These are phyloP conservation scores for Diceros bicornis DNA, from an alignment of 2,797 vertebrate genomes.

Conservation along the genomic window DNA sequence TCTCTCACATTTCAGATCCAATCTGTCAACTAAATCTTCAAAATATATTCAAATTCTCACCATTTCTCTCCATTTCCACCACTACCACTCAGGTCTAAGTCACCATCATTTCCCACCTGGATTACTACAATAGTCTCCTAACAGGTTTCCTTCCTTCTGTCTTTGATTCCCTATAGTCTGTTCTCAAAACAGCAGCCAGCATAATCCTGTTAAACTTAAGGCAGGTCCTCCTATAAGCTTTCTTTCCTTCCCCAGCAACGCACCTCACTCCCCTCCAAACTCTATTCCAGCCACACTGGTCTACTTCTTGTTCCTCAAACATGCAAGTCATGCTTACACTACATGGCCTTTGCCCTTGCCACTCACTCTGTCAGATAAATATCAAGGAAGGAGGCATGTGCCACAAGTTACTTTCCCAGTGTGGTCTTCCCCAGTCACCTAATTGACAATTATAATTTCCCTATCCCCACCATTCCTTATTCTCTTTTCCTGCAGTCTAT, in stretches of 20 bases:
- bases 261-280: neutral
- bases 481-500: neutral
- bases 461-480: neutral
- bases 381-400: neutral
- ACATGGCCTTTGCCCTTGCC: neutral
- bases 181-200: neutral
- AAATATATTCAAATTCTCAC: neutral
- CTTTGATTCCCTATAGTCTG: neutral
- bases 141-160: neutral
- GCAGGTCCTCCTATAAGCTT: neutral
- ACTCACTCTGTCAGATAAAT: neutral
- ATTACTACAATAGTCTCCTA: neutral
- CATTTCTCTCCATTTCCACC: neutral
- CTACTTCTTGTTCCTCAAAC: neutral
- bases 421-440: neutral
- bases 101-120: neutral
- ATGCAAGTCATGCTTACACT: neutral
- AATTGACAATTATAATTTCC: slow-evolving; percentile 46
- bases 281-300: neutral
- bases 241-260: neutral
- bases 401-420: neutral
- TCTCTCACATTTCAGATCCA: slow-evolving; percentile 37
- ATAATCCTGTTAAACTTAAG: neutral
- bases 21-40: slow-evolving; percentile 43
- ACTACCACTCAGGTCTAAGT: neutral